Conservation (phyloP, 1,140 invertebrate genomes). For the Coelopa frigida region DNA sequence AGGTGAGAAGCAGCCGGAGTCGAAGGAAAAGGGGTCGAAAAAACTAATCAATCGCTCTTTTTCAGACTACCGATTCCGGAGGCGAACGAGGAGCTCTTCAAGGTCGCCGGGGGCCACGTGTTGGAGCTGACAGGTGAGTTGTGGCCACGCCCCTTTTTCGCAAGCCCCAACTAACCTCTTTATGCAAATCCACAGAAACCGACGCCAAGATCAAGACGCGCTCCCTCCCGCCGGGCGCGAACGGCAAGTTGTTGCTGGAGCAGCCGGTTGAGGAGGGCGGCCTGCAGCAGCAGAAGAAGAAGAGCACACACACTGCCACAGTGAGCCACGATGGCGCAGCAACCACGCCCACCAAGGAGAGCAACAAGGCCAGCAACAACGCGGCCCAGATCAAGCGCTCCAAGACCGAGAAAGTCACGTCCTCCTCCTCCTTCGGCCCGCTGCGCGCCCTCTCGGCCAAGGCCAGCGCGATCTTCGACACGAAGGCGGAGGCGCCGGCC, state of each 20-base stretch:
- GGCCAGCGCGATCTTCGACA: slow-evolving; percentile 12
- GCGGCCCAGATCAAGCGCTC: slow-evolving; percentile 10
- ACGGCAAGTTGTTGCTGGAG: slow-evolving; percentile 19
- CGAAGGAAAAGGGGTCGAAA: no score
- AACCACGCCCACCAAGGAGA: no score
- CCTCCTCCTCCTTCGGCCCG: slow-evolving; percentile 10
- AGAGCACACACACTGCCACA: slow-evolving; percentile 5
- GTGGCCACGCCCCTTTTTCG: neutral
- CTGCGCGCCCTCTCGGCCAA: slow-evolving; percentile 13
- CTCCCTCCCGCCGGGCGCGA: slow-evolving; percentile 55
- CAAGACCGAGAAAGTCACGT: slow-evolving; percentile 13
- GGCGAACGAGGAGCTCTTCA: slow-evolving; percentile 58
- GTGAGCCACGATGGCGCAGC: neutral
- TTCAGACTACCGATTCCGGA: slow-evolving; percentile 61
- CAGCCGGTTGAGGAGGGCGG: slow-evolving; percentile 2
- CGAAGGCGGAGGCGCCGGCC: slow-evolving; percentile 1
- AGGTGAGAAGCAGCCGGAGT: slow-evolving; percentile 45
- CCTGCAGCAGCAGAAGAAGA: slow-evolving; percentile 3
- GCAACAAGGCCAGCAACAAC: neutral
- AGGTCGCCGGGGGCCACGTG: slow-evolving; percentile 33
- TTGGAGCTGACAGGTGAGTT: slow-evolving; percentile 27
- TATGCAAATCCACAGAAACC: slow-evolving; percentile 15
- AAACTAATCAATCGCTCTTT: slow-evolving; percentile 29
- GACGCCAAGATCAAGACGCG: slow-evolving; percentile 55
- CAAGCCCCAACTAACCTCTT: neutral